Evolutionary conservation across 2,888 invertebrate genomes (phyloP).

Genomic region (Scaptomyza tumidula): DNA sequence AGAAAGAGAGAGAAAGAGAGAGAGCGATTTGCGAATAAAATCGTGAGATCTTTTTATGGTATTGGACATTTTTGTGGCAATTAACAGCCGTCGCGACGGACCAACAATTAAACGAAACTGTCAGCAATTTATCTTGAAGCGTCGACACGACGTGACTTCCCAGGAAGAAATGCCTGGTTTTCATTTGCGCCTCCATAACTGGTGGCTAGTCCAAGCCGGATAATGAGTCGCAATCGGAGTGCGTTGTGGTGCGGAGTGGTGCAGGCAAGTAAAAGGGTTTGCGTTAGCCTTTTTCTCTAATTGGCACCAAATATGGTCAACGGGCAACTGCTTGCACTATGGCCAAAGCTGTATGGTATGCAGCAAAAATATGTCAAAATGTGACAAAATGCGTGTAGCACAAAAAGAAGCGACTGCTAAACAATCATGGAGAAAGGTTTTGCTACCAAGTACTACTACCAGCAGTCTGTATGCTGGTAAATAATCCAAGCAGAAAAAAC

Average conservation of each 20-base stretch:
- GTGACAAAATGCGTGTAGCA: conserved; percentile 78
- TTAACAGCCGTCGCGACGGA: conserved; percentile 56
- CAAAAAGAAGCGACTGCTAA: neutral
- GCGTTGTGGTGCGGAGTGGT: neutral
- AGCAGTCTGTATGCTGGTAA: conserved; percentile 24
- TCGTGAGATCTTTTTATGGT: conserved; percentile 55
- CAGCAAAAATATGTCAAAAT: conserved; percentile 78
- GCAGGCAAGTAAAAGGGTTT: conserved; percentile 67
- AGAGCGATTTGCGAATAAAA: conserved; percentile 52
- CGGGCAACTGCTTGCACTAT: conserved; percentile 41
- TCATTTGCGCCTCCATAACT: conserved; percentile 83
- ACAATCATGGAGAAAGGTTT: conserved; percentile 42
- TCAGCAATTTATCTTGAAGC: conserved; percentile 77
- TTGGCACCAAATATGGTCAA: conserved; percentile 79
- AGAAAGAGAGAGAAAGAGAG: neutral
- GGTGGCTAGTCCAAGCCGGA: conserved; percentile 64
- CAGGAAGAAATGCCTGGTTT: conserved; percentile 67
- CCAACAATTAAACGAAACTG: conserved; percentile 75
- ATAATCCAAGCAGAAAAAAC: conserved; percentile 42
- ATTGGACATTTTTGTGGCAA: conserved; percentile 71
- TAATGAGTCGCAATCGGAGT: no score
- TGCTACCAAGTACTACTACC: neutral
- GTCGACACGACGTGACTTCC: conserved; percentile 66
- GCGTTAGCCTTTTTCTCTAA: conserved; percentile 63
- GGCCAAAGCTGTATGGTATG: conserved; percentile 50